Evolutionary conservation across 1,140 invertebrate species (phyloP), one percentile per base, ranked within the genome.

Genomic region (Papilio helenus): DNA sequence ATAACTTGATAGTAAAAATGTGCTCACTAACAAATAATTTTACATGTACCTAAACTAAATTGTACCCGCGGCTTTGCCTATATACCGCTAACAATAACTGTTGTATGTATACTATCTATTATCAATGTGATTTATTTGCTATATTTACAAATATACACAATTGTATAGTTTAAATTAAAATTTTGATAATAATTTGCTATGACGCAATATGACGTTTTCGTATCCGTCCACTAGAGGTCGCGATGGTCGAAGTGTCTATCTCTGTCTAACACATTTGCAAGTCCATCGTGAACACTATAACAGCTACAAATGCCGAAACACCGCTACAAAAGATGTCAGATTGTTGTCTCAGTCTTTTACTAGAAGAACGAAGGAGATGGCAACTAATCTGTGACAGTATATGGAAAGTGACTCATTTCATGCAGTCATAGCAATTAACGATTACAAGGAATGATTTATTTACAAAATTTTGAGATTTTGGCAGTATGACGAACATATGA

Each of bases 21-120:
- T 68, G 61, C 61, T 68, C 61, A 16, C n/a, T 55, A 55, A 55
- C 51, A 4, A 29, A 68, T 29, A 68, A 29, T 68, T 68, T 68
- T 18, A 68, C 16, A 18, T 23, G 58, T 26, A 10, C 2, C 23
- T 68, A 68, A 29, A 68, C 23, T 68, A 68, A 34, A 68, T 68
- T 68, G 26, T 68, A 68, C 61, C 23, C 61, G 26, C 61, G 61
- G 61, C 61, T 29, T 29, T 68, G 14, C 26, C 23, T 65, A 65
- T 68, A 29, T 34, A 34, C 61, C 61, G 61, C 61, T 68, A 68
- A 29, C 26, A 68, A 68, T 29, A 68, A 26, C 26, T 68, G 26
- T 61, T 61, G 20, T 61, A 61, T 68, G 34, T 68, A 68, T 16
- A 68, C 18, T 29, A 68, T 23, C 23, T 26, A 61, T 55, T 55